Evolutionary conservation across 1,140 invertebrate species (phyloP), one percentile per base, ranked within the genome.

Genomic region (Drosophila fuyamai): DNA sequence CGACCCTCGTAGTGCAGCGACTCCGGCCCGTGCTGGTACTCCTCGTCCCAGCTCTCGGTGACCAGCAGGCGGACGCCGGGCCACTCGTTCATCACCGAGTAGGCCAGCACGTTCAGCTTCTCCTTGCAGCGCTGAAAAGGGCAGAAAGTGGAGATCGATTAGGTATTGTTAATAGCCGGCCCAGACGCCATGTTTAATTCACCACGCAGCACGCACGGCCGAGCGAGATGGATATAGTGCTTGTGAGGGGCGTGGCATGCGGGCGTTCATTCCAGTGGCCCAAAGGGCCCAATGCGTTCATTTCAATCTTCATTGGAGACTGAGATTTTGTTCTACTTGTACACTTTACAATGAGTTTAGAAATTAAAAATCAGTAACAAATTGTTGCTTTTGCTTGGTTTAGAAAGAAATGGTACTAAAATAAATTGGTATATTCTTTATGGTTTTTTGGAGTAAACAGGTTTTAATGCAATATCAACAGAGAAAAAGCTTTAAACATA

Each of bases 21-120:
- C 82, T 97, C 95, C 53, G 94, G 93, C 14, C 95, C 94, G 92
- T 98, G 97, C 48, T 95, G 94, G 41, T 94, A 94, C 73, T 98
- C 96, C 91, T 98, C 98, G 83, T 98, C 97, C 97, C 98, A 99
- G 23, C 96, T 98, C 92, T 99, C 98, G 36, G 96, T 98, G 36
- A 99, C 98, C 29, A 97, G 93, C 61, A 99, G 93, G 71, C 95
- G 95, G n/a, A 99, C 96, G 18, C 97, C 97, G 0, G 98, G 98
- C 98, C 98, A 99, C 91, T 98, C 97, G 93, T 99, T 99, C 97
- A 98, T 98, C 91, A 99, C 98, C 65, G 97, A 97, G 90, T 99
- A 98, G 23, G 98, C 98, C 88, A 99, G 93, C 7, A 96, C 97
- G 92, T 98, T 98, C 63, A 99, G 93, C 92, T 98, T 99, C 93